Evolutionary conservation across 2,113 vertebrate genomes (phyloP), one percentile per base, ranked within the genome.

Genomic region (Neofelis nebulosa): DNA sequence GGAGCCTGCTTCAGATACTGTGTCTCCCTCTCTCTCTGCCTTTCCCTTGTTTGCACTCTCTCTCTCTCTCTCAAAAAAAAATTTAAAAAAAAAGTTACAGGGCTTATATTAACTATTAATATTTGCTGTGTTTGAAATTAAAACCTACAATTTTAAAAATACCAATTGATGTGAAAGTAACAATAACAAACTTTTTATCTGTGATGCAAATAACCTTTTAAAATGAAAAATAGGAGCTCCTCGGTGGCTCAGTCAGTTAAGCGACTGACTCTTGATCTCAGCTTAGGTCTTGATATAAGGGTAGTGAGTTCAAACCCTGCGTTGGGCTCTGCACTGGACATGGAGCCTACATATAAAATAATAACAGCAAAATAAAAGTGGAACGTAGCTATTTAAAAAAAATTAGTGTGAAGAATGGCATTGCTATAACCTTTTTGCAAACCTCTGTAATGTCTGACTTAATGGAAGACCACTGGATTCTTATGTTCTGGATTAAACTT

Each of bases 51-150:
- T 45, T 45, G 7, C 45, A 45, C 45, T 45, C 45, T 45, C 45
- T 45, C 45, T 45, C 41, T 45, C 45, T 45, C 45, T 45, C 45
- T 45, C 45, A 45, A 45, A 45, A 45, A 45, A 45, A 9, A 38
- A 38, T 38, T 38, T 4, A 4, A 4, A 38, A 38, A 4, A 38
- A 45, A 45, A 21, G 10, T 48, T 68, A n/a, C 8, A 9, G 81
- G 25, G 11, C 7, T 45, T 87, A 21, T 94, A 38, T 27, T 78
- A 78, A 15, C 48, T 45, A 48, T 66, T 73, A 80, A 61, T n/a
- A 52, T 82, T 86, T 80, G 10, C 14, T 79, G n/a, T 82, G 41
- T 88, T 96, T 95, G 83, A 69, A 89, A 76, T n/a, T 95, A 88
- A 69, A 89, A 76, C 5, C 45, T 79, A 73, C n/a, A n/a, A 38